These are phyloP conservation scores for Melanotaenia nigrans DNA, from an alignment of 2,797 vertebrate species.

Conservation along the genomic window DNA sequence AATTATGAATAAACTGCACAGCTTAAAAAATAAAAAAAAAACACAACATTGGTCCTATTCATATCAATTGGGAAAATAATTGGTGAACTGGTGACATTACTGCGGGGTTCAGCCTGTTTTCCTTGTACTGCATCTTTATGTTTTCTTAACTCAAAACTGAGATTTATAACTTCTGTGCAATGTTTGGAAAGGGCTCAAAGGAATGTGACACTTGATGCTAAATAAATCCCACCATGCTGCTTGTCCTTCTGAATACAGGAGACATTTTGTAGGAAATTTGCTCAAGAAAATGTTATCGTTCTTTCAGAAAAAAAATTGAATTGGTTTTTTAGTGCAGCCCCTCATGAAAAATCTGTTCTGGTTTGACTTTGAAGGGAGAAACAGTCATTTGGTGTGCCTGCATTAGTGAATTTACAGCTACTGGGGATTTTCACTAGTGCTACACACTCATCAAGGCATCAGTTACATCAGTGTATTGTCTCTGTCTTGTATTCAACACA, in stretches of 20 bases:
- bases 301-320: conserved; percentile 7
- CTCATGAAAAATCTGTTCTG: conserved; percentile 14
- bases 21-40: not conserved
- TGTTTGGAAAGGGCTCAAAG: conserved; percentile 14
- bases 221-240: conserved; percentile 22
- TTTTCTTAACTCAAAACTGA: not conserved
- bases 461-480: conserved; percentile 22
- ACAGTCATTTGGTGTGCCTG: conserved; percentile 10
- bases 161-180: conserved; percentile 2
- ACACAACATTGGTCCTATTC: not conserved
- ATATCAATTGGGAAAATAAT: not conserved
- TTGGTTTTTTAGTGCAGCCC: conserved; percentile 11
- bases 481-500: conserved; percentile 8
- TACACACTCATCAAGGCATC: conserved; percentile 18
- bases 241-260: conserved; percentile 16
- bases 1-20: not conserved
- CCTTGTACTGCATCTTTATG: not conserved
- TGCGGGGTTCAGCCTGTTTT: not conserved
- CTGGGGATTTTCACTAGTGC: conserved; percentile 17
- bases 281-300: conserved; percentile 17
- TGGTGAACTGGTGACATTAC: not conserved
- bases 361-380: conserved; percentile 9
- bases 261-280: conserved; percentile 7
- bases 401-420: conserved; percentile 21
- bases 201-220: not conserved